Base-by-base conservation (phyloP, 2,888 invertebrate genomes). In the Holacanthella duospinosa region DNA sequence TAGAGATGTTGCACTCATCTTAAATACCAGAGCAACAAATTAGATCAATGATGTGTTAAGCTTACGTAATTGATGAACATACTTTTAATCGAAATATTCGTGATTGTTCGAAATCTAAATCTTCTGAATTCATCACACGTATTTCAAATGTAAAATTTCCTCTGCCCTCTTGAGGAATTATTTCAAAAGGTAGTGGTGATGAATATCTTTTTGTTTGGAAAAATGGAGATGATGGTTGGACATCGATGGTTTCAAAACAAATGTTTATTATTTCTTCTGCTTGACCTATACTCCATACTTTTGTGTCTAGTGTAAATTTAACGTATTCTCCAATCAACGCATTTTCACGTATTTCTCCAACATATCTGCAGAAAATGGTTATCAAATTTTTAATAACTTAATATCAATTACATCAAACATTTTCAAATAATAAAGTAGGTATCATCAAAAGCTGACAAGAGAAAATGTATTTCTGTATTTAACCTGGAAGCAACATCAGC, bases 41-140 rank as follows among this genome's bases (percentile, higher is more conserved):
- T 60, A n/a, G 12, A 19, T 57, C 25, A n/a, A 19, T 24, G 54
- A 16, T 19, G 3, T 43, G 36, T 58, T 43, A 16, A 25, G 29
- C 26, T 59, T 25, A 44, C 43, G 12, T 43, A 12, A 43, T 43
- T n/a, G 43, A 43, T 12, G 43, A 26, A 6, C 29, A 3, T 9
- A 88, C 87, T 81, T 85, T 85, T 77, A 89, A 88, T 66, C 83
- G 79, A 27, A 93, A 85, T 67, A 85, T 84, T 74, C 86, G 84
- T 61, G 86, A 81, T 67, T 82, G 82, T 77, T 96, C 95, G 75
- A 86, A 95, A 78, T 95, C 93, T 69, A 95, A 81, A 73, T 88
- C 79, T 0, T 82, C 80, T 67, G 88, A 87, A 76, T 93, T 88
- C 65, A 89, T 85, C 28, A 95, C 90, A 75, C 85, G 84, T 68